A percentile compares a stretch with the other conserved stretches of the same genome.
Conservation (phyloP, 2,797 vertebrate species). For the Macropodus opercularis region DNA sequence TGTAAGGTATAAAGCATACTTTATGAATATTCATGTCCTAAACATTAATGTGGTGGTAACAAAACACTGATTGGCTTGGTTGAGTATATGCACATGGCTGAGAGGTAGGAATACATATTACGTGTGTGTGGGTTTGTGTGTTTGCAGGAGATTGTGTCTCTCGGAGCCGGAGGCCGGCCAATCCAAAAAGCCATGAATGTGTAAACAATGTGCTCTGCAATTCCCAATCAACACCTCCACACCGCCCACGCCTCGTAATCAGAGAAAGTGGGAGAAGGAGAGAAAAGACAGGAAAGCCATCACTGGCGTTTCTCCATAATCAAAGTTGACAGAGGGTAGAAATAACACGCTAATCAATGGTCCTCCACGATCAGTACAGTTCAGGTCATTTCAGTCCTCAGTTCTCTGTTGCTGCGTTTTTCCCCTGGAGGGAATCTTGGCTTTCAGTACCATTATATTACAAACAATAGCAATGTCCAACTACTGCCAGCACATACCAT, state of each 20-base stretch:
- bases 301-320: conserved; percentile 69
- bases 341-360: conserved; percentile 73
- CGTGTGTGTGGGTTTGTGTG: conserved; percentile 13
- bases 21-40: conserved; percentile 41
- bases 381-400: conserved; percentile 50
- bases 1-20: conserved; percentile 4
- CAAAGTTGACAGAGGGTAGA: conserved; percentile 70
- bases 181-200: conserved; percentile 74
- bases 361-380: conserved; percentile 50
- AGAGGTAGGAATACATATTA: conserved; percentile 17
- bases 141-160: conserved; percentile 26
- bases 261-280: conserved; percentile 53
- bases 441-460: background rate
- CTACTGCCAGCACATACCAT: conserved; percentile 14
- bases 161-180: conserved; percentile 56
- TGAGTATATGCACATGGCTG: conserved; percentile 21
- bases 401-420: conserved; percentile 18
- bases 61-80: conserved; percentile 51
- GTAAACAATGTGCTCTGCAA: conserved; percentile 77
- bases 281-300: conserved; percentile 51
- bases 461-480: conserved; percentile 26
- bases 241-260: conserved; percentile 72
- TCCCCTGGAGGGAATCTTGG: conserved; percentile 10
- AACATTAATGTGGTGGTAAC: conserved; percentile 53
- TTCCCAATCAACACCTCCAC: conserved; percentile 81